Conservation (phyloP, 2,797 vertebrate genomes). For the Hoplostethus mediterraneus region DNA sequence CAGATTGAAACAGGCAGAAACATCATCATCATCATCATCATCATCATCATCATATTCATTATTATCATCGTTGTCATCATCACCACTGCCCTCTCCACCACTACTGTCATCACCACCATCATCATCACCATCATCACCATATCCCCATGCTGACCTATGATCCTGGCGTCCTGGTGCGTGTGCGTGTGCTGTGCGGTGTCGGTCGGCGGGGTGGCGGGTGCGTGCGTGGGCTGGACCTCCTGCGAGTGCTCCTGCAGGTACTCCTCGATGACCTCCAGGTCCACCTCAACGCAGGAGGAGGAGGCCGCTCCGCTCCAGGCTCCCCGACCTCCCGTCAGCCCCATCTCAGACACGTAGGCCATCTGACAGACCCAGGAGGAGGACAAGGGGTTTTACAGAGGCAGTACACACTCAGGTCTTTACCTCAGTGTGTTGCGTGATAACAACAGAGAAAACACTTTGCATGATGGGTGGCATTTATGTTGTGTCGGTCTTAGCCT, state of each 20-base stretch:
- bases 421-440: not conserved
- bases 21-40: not conserved
- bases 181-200: constrained; percentile 49
- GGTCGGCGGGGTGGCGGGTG: constrained; percentile 46
- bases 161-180: constrained; percentile 56
- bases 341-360: constrained; percentile 74
- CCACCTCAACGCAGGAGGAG: constrained; percentile 77
- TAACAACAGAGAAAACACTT: constrained; percentile 26
- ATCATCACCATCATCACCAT: not conserved
- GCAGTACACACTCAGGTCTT: not conserved
- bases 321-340: constrained; percentile 50
- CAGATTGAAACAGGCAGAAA: not conserved
- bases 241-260: constrained; percentile 86
- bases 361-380: constrained; percentile 66
- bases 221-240: constrained; percentile 74
- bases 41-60: too few relatives aligned
- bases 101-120: not conserved
- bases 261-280: constrained; percentile 87
- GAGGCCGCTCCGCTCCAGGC: constrained; percentile 60
- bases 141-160: constrained; percentile 69
- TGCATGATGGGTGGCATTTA: constrained; percentile 15
- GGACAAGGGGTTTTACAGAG: constrained; percentile 16
- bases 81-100: not conserved
- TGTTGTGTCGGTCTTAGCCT: constrained; percentile 15
- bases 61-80: too few relatives aligned